Evolutionary conservation across 2,888 invertebrate species (phyloP).

Genomic region (Horisme vitalbata): DNA sequence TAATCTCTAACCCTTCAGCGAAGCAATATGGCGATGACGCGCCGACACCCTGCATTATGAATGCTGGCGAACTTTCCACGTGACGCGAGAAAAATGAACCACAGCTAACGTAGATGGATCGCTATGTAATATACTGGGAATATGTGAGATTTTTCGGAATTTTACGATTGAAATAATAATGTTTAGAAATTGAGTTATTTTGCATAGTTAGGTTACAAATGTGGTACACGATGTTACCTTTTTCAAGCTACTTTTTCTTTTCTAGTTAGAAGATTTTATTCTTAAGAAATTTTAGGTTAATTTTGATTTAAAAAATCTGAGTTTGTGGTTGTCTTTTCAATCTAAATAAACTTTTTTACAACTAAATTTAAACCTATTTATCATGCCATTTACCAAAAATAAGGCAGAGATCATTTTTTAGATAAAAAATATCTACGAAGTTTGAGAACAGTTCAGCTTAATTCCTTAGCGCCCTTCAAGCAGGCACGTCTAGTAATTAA

Average conservation of each 20-base stretch:
- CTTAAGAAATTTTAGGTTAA: too few species aligned
- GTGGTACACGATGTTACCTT: too few species aligned
- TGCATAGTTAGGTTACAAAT: too few species aligned
- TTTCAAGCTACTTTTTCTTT: too few species aligned
- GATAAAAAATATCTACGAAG: slow-evolving; percentile 26
- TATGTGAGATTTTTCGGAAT: background rate
- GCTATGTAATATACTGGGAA: slow-evolving; percentile 63
- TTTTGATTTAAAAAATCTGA: too few species aligned
- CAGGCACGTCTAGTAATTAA: slow-evolving; percentile 68
- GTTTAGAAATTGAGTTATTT: too few species aligned
- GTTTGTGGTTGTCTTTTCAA: too few species aligned
- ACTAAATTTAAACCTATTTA: too few species aligned
- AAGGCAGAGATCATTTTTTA: too few species aligned
- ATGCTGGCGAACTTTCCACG: slow-evolving; percentile 71
- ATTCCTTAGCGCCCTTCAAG: slow-evolving; percentile 58
- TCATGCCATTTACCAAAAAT: too few species aligned
- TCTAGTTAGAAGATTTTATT: too few species aligned
- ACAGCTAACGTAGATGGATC: slow-evolving; percentile 64
- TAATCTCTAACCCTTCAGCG: slow-evolving; percentile 68
- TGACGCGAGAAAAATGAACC: slow-evolving; percentile 82
- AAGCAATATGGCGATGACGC: slow-evolving; percentile 77
- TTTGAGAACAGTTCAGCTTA: slow-evolving; percentile 36
- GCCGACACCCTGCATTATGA: slow-evolving; percentile 80
- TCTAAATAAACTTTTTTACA: too few species aligned
- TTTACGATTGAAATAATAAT: background rate